Conservation (phyloP, 1,140 invertebrate genomes). For the Antheraea mylitta region DNA sequence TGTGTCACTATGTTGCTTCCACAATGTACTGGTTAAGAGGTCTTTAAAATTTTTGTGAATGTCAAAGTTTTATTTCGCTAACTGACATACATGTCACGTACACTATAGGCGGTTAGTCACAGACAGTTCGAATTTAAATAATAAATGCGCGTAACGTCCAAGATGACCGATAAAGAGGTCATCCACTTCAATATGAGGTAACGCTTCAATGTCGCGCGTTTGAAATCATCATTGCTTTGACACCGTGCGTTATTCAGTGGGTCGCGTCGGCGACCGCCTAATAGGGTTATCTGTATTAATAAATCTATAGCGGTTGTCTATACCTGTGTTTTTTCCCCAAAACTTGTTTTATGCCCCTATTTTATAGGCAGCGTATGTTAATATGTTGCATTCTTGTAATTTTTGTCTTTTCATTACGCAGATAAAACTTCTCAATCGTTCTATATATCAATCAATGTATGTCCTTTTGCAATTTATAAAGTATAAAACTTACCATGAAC, state of each 20-base stretch:
- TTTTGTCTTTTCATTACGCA: too few relatives aligned
- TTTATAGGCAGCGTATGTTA: too few relatives aligned
- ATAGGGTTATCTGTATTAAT: conserved; percentile 16
- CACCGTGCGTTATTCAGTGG: conserved; percentile 46
- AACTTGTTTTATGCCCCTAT: too few relatives aligned
- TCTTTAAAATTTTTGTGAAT: conserved; percentile 14
- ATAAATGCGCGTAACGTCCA: conserved; percentile 54
- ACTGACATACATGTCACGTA: conserved; percentile 28
- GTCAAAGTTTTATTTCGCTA: conserved; percentile 19
- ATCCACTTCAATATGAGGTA: conserved; percentile 50
- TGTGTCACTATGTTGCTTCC: background rate
- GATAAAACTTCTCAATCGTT: too few relatives aligned
- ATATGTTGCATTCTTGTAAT: too few relatives aligned
- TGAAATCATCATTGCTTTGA: conserved; percentile 13
- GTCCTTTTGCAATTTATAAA: too few relatives aligned
- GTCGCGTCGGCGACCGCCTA: conserved; percentile 34
- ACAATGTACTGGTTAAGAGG: background rate
- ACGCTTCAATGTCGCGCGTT: conserved; percentile 46
- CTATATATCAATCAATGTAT: too few relatives aligned
- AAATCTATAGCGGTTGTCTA: background rate
- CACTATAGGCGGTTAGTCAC: conserved; percentile 37
- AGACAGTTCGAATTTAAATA: conserved; percentile 49
- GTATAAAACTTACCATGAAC: too few relatives aligned
- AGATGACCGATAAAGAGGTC: conserved; percentile 68
- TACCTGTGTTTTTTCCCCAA: background rate